Conservation (phyloP, 2,888 invertebrate genomes). For the Odontocolon sp. region DNA sequence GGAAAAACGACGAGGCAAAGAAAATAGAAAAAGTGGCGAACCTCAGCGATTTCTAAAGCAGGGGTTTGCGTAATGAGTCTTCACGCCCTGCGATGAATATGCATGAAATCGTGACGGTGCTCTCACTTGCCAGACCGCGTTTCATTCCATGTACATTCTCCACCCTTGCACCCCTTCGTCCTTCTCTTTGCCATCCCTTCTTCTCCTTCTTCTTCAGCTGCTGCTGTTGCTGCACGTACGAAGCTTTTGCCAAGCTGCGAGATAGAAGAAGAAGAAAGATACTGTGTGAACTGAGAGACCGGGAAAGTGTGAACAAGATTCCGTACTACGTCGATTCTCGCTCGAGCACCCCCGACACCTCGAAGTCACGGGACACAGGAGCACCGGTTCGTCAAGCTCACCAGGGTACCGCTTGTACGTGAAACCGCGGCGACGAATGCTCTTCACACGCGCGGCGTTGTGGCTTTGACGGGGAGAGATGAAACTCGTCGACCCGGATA, state of each 20-base stretch:
- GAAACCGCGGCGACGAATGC: slow-evolving; percentile 10
- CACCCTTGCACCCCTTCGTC: neutral
- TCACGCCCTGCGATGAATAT: slow-evolving; percentile 31
- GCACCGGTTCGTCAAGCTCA: neutral
- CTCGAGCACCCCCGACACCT: slow-evolving; percentile 9
- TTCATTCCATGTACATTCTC: slow-evolving; percentile 2
- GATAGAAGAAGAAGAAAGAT: neutral
- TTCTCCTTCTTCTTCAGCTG: neutral
- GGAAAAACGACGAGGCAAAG: neutral
- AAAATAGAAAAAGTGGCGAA: neutral
- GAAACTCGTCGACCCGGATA: slow-evolving; percentile 7
- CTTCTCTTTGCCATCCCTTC: neutral
- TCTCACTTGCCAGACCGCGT: slow-evolving; percentile 1
- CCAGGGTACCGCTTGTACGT: neutral
- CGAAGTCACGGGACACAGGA: neutral
- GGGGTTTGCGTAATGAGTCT: slow-evolving; percentile 36
- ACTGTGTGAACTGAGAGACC: neutral
- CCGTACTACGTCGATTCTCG: slow-evolving; percentile 24
- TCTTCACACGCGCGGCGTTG: neutral
- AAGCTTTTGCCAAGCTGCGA: neutral
- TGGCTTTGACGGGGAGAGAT: neutral
- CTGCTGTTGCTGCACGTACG: neutral
- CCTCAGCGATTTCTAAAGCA: slow-evolving; percentile 40
- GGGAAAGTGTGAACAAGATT: slow-evolving; percentile 19
- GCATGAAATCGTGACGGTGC: slow-evolving; percentile 29